A percentile compares a stretch with the other conserved stretches of the same genome.
phyloP scores from a whole-genome alignment of 1,140 invertebrate genomes.

The Mylabris phalerata region DNA sequence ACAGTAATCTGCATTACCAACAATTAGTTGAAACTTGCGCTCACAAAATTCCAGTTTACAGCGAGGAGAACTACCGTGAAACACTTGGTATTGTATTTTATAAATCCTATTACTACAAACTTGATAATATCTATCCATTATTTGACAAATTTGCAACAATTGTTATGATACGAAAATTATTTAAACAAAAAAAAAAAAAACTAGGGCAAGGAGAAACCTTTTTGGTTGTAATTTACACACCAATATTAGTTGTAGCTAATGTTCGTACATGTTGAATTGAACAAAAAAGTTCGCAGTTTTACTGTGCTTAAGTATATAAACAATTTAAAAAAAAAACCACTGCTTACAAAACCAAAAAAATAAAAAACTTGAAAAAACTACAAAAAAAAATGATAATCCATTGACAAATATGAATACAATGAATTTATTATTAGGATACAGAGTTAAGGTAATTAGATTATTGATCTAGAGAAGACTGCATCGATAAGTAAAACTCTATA shows the following conservation, averaged over 20 bases:
- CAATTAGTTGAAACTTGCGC: too few species aligned
- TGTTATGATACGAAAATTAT: constrained; percentile 17
- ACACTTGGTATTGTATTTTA: constrained; percentile 30
- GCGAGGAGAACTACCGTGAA: too few species aligned
- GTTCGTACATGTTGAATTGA: constrained; percentile 35
- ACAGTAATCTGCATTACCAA: too few species aligned
- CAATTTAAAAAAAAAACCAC: constrained; percentile 28
- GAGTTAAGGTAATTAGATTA: constrained; percentile 36
- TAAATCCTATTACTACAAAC: constrained; percentile 28
- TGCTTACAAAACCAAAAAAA: constrained; percentile 34
- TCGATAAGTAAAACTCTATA: constrained; percentile 37
- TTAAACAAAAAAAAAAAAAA: constrained; percentile 7
- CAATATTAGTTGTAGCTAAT: constrained; percentile 35
- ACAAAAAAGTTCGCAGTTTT: constrained; percentile 28
- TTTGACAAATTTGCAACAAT: constrained; percentile 25
- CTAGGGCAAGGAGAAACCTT: constrained; percentile 28
- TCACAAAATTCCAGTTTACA: too few species aligned
- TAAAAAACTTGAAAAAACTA: constrained; percentile 7
- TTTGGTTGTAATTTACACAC: constrained; percentile 30
- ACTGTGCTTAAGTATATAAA: constrained; percentile 26
- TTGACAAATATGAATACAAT: constrained; percentile 44
- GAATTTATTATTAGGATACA: constrained; percentile 42
- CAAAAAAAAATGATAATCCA: constrained; percentile 40
- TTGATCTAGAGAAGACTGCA: constrained; percentile 39
- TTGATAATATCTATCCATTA: constrained; percentile 26